Evolutionary conservation across 2,888 invertebrate genomes (phyloP).

Genomic region (Parapristionchus giblindavisi): DNA sequence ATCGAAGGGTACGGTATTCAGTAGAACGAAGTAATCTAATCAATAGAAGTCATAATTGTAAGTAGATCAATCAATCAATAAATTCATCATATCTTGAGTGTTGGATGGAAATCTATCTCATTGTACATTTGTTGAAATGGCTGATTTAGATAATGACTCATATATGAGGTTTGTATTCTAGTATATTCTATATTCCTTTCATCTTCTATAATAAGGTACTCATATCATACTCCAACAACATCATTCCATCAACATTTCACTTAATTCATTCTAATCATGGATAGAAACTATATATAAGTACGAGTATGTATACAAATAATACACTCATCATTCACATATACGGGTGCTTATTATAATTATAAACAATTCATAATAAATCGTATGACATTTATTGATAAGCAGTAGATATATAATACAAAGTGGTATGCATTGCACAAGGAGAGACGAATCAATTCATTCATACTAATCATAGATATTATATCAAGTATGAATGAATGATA

Average conservation of each 20-base stretch:
- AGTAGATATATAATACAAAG: slow-evolving; percentile 8
- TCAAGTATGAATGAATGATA: no score
- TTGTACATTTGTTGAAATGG: slow-evolving; percentile 45
- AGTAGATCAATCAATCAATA: slow-evolving; percentile 16
- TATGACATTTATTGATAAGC: slow-evolving; percentile 27
- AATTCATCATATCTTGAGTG: background rate
- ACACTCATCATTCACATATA: background rate
- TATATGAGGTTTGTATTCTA: slow-evolving; percentile 44
- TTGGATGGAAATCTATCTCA: slow-evolving; percentile 25
- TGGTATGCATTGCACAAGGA: slow-evolving; percentile 16
- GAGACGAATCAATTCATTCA: slow-evolving; percentile 26
- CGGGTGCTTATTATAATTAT: background rate
- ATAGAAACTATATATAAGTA: no score
- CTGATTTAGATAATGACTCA: slow-evolving; percentile 50
- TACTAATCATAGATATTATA: no score
- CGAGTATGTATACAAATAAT: background rate
- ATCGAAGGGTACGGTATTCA: slow-evolving; percentile 42
- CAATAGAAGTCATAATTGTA: slow-evolving; percentile 40
- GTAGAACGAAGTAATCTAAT: slow-evolving; percentile 51
- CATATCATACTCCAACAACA: slow-evolving; percentile 16
- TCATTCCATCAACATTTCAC: slow-evolving; percentile 30
- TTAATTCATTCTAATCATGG: background rate
- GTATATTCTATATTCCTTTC: background rate
- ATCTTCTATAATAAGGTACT: slow-evolving; percentile 8
- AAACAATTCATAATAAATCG: background rate